Conservation (phyloP, 2,797 vertebrate species). For the Acanthiza pusilla region DNA sequence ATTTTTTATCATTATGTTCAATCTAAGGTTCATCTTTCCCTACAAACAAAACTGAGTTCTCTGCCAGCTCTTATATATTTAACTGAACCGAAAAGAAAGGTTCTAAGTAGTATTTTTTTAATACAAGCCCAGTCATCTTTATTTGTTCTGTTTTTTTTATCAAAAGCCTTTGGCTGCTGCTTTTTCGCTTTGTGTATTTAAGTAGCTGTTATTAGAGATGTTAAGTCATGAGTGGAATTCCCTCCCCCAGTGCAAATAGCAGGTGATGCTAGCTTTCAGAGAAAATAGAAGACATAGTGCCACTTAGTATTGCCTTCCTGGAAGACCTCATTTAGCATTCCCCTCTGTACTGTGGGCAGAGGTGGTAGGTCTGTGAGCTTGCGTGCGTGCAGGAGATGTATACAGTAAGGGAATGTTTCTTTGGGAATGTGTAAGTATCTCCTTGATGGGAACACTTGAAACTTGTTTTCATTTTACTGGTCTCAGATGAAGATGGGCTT, state of each 20-base stretch:
- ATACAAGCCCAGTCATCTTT: not conserved
- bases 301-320: not conserved
- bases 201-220: not conserved
- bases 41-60: not conserved
- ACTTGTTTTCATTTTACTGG: not conserved
- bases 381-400: accelerated
- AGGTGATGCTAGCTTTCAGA: not conserved
- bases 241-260: not conserved
- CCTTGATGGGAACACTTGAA: not conserved
- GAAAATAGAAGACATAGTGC: not conserved
- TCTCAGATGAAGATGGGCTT: not conserved
- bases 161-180: not conserved
- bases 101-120: not conserved
- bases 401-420: not conserved
- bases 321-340: not conserved
- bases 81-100: not conserved
- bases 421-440: not conserved
- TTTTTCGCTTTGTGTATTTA: not conserved
- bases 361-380: not conserved
- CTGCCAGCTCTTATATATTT: not conserved
- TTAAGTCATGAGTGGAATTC: not conserved
- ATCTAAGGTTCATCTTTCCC: not conserved
- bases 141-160: not conserved
- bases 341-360: not conserved
- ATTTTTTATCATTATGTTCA: not conserved